These are phyloP conservation scores for Drosophila insularis DNA, from an alignment of 1,140 invertebrate species.

Conservation along the genomic window DNA sequence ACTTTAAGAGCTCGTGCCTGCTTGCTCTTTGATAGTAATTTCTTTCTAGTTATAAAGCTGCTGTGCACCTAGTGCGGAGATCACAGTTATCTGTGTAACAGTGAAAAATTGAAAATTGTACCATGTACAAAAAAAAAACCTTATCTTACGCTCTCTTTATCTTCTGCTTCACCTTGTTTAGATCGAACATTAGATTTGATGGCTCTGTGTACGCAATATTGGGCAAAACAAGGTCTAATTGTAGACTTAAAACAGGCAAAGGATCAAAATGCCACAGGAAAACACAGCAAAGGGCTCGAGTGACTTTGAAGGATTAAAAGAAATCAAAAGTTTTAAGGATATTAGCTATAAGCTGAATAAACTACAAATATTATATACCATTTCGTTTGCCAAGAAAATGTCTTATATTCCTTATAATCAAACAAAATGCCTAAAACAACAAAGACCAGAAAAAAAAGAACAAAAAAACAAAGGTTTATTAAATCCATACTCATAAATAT, in stretches of 20 bases:
- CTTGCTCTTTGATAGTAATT: constrained; percentile 47
- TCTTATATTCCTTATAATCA: not conserved
- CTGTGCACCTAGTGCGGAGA: constrained; percentile 28
- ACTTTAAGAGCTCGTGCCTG: constrained; percentile 44
- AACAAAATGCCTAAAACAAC: constrained; percentile 11
- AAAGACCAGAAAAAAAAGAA: constrained; percentile 18
- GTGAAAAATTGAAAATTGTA: constrained; percentile 75
- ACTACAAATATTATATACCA: no score
- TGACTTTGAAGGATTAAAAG: no score
- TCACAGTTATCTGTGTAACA: constrained; percentile 77
- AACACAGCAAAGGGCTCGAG: no score
- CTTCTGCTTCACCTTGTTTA: not conserved
- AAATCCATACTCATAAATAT: constrained; percentile 81
- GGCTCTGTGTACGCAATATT: constrained; percentile 15
- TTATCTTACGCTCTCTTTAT: not conserved
- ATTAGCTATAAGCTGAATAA: no score
- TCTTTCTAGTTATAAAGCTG: constrained; percentile 61
- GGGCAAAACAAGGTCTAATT: constrained; percentile 9
- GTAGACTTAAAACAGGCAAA: not conserved
- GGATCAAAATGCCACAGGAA: not conserved
- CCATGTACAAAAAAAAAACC: constrained; percentile 33
- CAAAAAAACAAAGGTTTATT: constrained; percentile 60
- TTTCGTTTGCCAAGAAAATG: not conserved
- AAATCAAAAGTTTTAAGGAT: no score
- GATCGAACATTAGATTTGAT: constrained; percentile 17